Conservation (phyloP, 1,140 invertebrate genomes). For the Drosophila hydei region DNA sequence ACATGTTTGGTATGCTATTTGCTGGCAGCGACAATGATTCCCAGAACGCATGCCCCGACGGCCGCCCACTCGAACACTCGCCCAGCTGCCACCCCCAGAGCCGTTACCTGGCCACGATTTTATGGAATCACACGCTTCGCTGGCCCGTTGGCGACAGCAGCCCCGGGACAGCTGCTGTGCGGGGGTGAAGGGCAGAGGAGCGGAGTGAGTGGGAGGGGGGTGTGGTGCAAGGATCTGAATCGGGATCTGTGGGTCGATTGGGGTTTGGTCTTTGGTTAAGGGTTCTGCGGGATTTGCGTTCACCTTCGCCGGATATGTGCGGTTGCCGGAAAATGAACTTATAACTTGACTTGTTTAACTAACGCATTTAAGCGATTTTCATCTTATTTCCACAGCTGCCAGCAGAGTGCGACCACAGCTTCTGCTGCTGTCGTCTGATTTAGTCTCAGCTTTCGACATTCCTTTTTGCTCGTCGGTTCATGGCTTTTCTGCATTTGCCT, state of each 20-base stretch:
- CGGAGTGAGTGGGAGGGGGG: neutral
- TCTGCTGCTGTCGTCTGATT: conserved; percentile 1
- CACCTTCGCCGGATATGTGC: conserved; percentile 73
- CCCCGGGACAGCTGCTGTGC: conserved; percentile 4
- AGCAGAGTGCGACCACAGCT: conserved; percentile 18
- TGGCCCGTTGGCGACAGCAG: conserved; percentile 51
- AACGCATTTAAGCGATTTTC: conserved; percentile 80
- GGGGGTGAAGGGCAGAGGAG: neutral
- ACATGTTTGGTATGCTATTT: conserved; percentile 38
- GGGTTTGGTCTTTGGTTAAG: neutral
- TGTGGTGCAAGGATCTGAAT: neutral
- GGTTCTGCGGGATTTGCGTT: conserved; percentile 39
- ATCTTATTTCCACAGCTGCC: conserved; percentile 36
- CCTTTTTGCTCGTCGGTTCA: conserved; percentile 1
- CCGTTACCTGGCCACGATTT: conserved; percentile 51
- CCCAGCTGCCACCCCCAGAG: neutral
- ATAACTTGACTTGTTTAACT: conserved; percentile 82
- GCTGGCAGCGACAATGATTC: conserved; percentile 64
- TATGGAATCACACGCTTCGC: conserved; percentile 78
- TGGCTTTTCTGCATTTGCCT: neutral
- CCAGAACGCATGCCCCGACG: conserved; percentile 25
- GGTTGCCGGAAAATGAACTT: conserved; percentile 80
- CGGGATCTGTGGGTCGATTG: neutral
- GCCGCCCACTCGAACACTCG: neutral
- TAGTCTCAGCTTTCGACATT: neutral